phyloP scores from a whole-genome alignment of 2,888 invertebrate species.

The Schrankia costaestrigalis region DNA sequence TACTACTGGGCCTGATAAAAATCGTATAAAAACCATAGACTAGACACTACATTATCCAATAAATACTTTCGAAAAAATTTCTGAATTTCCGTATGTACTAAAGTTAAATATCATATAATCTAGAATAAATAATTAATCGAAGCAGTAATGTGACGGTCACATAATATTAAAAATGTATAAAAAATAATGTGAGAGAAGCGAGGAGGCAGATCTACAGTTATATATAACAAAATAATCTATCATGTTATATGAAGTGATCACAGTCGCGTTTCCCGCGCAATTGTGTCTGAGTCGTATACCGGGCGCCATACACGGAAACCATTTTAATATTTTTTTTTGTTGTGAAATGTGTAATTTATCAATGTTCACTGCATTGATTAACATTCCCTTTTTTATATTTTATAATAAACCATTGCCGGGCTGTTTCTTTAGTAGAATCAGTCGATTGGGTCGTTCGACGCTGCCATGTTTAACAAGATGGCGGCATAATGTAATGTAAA shows the following conservation, averaged over 20 bases:
- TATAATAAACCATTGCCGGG: constrained; percentile 55
- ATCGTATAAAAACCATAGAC: constrained; percentile 59
- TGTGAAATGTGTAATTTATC: constrained; percentile 60
- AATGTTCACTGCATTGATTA: constrained; percentile 64
- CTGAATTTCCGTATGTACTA: constrained; percentile 39
- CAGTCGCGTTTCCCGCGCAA: constrained; percentile 59
- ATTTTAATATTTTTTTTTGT: constrained; percentile 46
- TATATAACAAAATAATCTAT: constrained; percentile 16
- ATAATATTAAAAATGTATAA: constrained; percentile 43
- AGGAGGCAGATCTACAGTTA: constrained; percentile 65
- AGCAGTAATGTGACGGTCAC: constrained; percentile 55
- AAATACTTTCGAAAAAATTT: constrained; percentile 52
- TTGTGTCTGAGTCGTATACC: constrained; percentile 50
- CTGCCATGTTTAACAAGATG: constrained; percentile 56
- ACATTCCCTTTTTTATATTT: constrained; percentile 60
- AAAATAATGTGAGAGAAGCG: constrained; percentile 56
- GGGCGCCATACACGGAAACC: constrained; percentile 45
- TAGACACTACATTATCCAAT: constrained; percentile 71
- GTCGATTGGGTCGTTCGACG: constrained; percentile 70
- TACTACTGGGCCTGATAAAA: constrained; percentile 39
- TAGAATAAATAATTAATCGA: constrained; percentile 72
- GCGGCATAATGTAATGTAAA: constrained; percentile 43
- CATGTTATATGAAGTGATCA: constrained; percentile 41
- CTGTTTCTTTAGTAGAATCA: constrained; percentile 60
- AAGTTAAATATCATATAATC: constrained; percentile 48